Conservation (phyloP, 2,797 vertebrate species). For the Tragelaphus oryx region DNA sequence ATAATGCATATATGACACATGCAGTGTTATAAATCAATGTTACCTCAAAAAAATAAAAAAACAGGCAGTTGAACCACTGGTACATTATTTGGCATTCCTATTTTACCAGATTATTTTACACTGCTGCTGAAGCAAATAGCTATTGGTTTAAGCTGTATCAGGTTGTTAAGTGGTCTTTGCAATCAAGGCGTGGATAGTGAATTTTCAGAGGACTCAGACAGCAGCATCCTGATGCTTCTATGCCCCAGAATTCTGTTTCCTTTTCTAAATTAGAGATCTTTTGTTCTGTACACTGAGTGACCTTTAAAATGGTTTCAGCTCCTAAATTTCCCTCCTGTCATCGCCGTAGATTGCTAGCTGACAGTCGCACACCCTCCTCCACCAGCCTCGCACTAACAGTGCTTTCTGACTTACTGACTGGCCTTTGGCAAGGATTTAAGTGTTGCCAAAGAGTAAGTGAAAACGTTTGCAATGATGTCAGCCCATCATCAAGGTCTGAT, state of each 20-base stretch:
- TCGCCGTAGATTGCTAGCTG: constrained; percentile 51
- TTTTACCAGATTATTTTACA: background rate
- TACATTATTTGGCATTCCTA: background rate
- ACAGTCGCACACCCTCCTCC: constrained; percentile 47
- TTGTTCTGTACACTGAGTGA: constrained; percentile 44
- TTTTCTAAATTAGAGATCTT: constrained; percentile 31
- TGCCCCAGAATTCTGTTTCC: constrained; percentile 6
- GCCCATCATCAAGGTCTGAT: constrained; percentile 59
- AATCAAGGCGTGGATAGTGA: background rate
- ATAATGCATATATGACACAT: background rate
- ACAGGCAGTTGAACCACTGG: background rate
- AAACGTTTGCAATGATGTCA: constrained; percentile 68
- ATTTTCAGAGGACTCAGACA: background rate
- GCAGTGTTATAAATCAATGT: background rate
- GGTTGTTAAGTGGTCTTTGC: background rate
- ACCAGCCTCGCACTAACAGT: background rate
- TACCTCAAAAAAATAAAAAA: background rate
- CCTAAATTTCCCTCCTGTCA: constrained; percentile 64
- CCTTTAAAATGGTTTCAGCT: constrained; percentile 65
- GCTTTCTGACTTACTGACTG: constrained; percentile 54
- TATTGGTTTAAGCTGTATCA: background rate
- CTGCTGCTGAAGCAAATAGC: background rate
- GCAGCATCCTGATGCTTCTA: background rate
- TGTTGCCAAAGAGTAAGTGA: constrained; percentile 68
- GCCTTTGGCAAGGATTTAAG: constrained; percentile 58